Evolutionary conservation across 2,113 vertebrate genomes (phyloP).

Genomic region (Psittacula cyanocephala): DNA sequence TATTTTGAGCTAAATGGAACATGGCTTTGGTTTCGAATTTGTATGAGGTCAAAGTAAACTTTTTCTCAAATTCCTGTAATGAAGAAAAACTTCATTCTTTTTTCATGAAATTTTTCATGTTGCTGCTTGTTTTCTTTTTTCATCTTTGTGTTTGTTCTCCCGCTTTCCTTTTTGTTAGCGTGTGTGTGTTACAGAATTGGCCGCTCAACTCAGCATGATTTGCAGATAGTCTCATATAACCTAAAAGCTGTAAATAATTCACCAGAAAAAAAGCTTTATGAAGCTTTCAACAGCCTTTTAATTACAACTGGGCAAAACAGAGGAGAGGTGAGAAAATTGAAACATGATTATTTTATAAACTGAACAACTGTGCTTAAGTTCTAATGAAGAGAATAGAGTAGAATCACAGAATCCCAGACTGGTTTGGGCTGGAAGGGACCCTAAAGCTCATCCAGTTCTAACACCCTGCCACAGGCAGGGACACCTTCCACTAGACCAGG

Average conservation of each 20-base stretch:
- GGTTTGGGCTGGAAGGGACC: neutral
- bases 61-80: neutral
- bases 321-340: neutral
- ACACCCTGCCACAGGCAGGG: neutral
- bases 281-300: slow-evolving; percentile 13
- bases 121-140: neutral
- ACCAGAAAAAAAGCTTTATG: neutral
- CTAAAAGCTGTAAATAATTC: slow-evolving; percentile 23
- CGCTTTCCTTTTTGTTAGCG: neutral
- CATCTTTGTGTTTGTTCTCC: neutral
- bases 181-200: neutral
- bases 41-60: neutral
- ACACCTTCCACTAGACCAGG: neutral
- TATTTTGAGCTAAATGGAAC: neutral
- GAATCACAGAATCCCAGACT: neutral
- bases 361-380: neutral
- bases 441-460: neutral
- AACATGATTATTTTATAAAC: slow-evolving; percentile 21
- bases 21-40: neutral
- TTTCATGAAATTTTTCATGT: neutral
- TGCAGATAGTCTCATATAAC: neutral
- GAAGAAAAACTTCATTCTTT: neutral
- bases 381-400: neutral
- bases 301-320: neutral
- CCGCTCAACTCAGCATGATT: neutral